Conservation (phyloP, 1,140 invertebrate genomes). For the Psilanteris sp. region DNA sequence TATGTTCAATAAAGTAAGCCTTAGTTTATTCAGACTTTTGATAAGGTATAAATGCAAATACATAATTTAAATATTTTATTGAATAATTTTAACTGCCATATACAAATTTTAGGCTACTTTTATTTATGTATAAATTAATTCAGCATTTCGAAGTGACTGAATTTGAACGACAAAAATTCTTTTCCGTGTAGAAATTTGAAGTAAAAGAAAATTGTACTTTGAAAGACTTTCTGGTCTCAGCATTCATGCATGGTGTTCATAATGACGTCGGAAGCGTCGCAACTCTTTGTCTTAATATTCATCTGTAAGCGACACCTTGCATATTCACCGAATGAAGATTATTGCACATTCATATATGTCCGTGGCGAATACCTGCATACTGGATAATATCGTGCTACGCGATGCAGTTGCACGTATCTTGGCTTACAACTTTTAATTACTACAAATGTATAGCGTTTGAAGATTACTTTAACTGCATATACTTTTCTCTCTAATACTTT, state of each 20-base stretch:
- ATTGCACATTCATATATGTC: conserved; percentile 43
- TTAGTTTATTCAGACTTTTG: too few species aligned
- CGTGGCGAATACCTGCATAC: conserved; percentile 11
- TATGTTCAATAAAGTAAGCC: too few species aligned
- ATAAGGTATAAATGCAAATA: too few species aligned
- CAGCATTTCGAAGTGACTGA: conserved; percentile 21
- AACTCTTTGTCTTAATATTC: conserved; percentile 66
- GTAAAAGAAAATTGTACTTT: conserved; percentile 19
- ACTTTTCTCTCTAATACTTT: conserved; percentile 14
- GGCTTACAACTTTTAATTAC: conserved; percentile 47
- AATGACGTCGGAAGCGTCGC: conserved; percentile 56
- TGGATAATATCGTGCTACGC: conserved; percentile 13
- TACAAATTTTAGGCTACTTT: too few species aligned
- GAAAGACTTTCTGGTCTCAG: not conserved
- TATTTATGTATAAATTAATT: too few species aligned
- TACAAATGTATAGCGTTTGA: conserved; percentile 22
- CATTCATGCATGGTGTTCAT: conserved; percentile 39
- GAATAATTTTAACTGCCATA: too few species aligned
- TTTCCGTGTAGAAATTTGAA: conserved; percentile 13
- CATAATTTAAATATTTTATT: too few species aligned
- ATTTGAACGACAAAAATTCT: conserved; percentile 11
- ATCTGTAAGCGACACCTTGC: conserved; percentile 49
- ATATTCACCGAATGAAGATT: conserved; percentile 53
- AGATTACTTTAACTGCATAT: conserved; percentile 11
- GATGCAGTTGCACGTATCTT: conserved; percentile 4